Percentiles rank a stretch among this genome's conserved stretches.
Conservation (phyloP, 2,888 invertebrate genomes). For the Drosophila kambysellisi region DNA sequence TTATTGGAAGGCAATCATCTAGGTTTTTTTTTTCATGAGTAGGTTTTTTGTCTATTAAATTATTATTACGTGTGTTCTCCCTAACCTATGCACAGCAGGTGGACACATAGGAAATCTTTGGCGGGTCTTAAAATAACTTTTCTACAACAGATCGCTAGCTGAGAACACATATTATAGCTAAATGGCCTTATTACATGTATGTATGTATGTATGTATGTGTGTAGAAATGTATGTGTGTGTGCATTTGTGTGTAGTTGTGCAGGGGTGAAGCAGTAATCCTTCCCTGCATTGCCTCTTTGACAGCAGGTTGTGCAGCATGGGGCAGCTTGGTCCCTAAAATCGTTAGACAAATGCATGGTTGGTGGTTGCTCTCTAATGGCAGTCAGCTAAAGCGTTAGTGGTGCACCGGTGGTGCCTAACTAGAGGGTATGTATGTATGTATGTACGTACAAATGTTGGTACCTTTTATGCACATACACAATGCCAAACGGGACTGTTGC, state of each 20-base stretch:
- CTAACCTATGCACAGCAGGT: not conserved
- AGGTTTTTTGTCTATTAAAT: not conserved
- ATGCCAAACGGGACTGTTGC: constrained; percentile 8
- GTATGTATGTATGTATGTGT: not conserved
- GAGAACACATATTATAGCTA: not conserved
- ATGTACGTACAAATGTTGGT: not conserved
- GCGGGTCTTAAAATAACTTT: not conserved
- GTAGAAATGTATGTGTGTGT: not conserved
- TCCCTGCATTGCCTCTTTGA: not conserved
- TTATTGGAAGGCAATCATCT: not conserved
- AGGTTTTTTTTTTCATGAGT: not conserved
- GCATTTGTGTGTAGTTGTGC: not conserved
- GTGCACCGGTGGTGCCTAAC: not conserved
- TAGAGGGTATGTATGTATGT: not conserved
- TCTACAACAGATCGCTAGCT: not conserved
- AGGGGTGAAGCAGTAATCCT: not conserved
- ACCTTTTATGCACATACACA: constrained; percentile 3
- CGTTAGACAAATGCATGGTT: constrained; percentile 4
- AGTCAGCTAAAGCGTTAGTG: constrained; percentile 11
- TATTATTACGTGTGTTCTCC: not conserved
- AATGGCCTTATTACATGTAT: not conserved
- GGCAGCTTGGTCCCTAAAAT: constrained; percentile 1
- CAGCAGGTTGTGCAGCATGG: not conserved
- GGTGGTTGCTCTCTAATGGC: constrained; percentile 6
- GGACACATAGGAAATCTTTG: not conserved